Evolutionary conservation across 2,113 vertebrate genomes (phyloP), one percentile per base, ranked within the genome.

Genomic region (Neomonachus schauinslandi): DNA sequence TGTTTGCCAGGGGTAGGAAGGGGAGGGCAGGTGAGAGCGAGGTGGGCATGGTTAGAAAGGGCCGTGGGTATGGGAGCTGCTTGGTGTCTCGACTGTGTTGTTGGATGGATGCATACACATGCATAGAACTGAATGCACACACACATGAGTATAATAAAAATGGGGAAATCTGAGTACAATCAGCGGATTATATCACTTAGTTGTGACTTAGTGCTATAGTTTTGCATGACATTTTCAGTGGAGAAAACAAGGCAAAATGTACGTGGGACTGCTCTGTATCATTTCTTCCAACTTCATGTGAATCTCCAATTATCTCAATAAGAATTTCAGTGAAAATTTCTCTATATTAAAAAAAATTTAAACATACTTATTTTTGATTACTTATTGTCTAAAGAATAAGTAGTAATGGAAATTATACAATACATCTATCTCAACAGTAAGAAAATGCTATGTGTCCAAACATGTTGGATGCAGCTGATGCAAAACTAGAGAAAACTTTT

Each of bases 101-200:
- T 2, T 39, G 39, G n/a, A 22, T 0, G 4, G 4, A 11, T 0
- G n/a, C n/a, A n/a, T n/a, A n/a, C n/a, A n/a, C n/a, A n/a, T 24
- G 15, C 1, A 31, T 1, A 22, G 53, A 36, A 11, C 18, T 71
- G 1, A 9, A 16, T 7, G 14, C 9, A 1, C 14, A 16, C 21
- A 6, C 7, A 31, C 16, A 0, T 0, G 4, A 31, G 31, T 10
- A 10, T 49, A 26, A 18, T 1, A 3, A 53, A 77, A 15, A 13
- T 8, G 9, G 19, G 12, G 26, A 31, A 15, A 13, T 13, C 15
- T 12, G 71, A 31, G 7, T 28, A 2, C 21, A 7, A 1, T 26
- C 11, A 1, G 21, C 0, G 51, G 51, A 5, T n/a, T 15, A 7
- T 13, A 8, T 42, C 33, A 21, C 51, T 13, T 1, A 24, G 26